Conservation (phyloP, 2,888 invertebrate species). For the Pollenia labialis region DNA sequence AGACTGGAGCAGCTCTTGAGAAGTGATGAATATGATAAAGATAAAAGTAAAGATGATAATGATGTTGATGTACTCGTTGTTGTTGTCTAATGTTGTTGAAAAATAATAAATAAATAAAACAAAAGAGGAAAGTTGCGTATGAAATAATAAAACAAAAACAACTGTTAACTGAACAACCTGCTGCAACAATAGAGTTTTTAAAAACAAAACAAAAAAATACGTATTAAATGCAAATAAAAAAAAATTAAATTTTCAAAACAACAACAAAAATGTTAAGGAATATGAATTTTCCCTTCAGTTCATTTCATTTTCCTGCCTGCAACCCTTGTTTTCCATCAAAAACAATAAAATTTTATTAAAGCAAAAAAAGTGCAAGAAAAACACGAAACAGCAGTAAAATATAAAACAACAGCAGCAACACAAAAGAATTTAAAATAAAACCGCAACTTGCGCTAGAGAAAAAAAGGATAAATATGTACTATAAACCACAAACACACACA, state of each 20-base stretch:
- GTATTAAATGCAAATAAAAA: slow-evolving; percentile 4
- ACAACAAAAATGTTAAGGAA: slow-evolving; percentile 43
- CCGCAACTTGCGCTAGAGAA: slow-evolving; percentile 51
- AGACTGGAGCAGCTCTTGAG: not conserved
- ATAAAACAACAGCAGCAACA: not conserved
- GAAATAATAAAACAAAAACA: slow-evolving; percentile 45
- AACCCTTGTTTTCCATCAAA: slow-evolving; percentile 30
- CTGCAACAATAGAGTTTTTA: slow-evolving; percentile 22
- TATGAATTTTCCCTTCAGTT: not conserved
- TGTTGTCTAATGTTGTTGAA: slow-evolving; percentile 34
- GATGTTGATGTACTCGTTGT: slow-evolving; percentile 31
- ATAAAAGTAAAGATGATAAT: slow-evolving; percentile 38
- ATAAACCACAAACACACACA: not conserved
- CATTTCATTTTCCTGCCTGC: not conserved
- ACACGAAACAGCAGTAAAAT: slow-evolving; percentile 44
- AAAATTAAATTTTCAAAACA: slow-evolving; percentile 8
- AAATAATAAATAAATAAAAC: slow-evolving; percentile 6
- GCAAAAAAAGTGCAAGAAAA: slow-evolving; percentile 25
- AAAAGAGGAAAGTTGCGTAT: slow-evolving; percentile 35
- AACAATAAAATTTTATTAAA: slow-evolving; percentile 41
- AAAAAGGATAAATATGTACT: slow-evolving; percentile 29
- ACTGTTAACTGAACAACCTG: slow-evolving; percentile 59
- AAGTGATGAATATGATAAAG: slow-evolving; percentile 45
- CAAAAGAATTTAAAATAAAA: slow-evolving; percentile 32
- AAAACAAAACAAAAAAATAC: not conserved